phyloP scores from a whole-genome alignment of 1,140 invertebrate species.

The Heliconius melpomene region DNA sequence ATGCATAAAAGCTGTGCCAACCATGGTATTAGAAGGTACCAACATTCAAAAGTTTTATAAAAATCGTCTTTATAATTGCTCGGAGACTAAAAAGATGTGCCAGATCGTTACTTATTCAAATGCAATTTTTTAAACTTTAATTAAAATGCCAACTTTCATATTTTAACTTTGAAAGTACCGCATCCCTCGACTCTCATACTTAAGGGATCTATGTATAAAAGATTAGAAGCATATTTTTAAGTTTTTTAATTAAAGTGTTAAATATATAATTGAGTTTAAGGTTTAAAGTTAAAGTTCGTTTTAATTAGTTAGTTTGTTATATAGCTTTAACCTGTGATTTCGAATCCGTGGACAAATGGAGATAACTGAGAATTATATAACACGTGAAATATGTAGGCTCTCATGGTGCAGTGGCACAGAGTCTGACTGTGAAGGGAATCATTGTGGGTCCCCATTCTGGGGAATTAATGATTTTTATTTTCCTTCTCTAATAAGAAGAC shows the following conservation, averaged over 20 bases:
- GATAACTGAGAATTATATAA: background rate
- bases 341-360: too few species aligned
- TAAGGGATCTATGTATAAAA: constrained; percentile 35
- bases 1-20: background rate
- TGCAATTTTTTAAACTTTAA: constrained; percentile 43
- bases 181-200: constrained; percentile 28
- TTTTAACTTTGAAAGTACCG: constrained; percentile 28
- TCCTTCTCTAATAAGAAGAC: too few species aligned
- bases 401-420: background rate
- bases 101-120: constrained; percentile 41
- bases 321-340: background rate
- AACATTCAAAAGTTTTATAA: constrained; percentile 5
- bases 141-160: constrained; percentile 40
- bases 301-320: background rate
- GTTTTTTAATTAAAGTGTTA: constrained; percentile 7
- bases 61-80: constrained; percentile 26
- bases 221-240: constrained; percentile 16
- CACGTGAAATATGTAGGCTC: background rate
- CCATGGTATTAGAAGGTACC: too few species aligned
- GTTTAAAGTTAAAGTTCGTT: background rate
- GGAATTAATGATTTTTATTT: background rate
- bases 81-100: constrained; percentile 7
- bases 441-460: background rate
- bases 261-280: background rate
- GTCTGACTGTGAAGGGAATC: background rate